Evolutionary conservation across 2,888 invertebrate genomes (phyloP), one percentile per base, ranked within the genome.

Genomic region (Cyclophora albipunctata): DNA sequence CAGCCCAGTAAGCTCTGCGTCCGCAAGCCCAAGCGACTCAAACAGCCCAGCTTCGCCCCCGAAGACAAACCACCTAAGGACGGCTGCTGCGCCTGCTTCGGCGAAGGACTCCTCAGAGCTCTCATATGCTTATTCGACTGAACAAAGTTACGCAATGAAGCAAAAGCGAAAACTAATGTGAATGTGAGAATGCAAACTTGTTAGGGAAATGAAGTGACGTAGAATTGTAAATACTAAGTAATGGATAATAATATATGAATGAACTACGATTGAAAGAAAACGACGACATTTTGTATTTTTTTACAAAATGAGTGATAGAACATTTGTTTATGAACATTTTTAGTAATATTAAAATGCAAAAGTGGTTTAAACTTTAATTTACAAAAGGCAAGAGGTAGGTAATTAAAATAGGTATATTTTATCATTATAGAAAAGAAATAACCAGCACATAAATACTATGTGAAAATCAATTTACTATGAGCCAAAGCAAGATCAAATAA

Each of bases 81-180:
- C 33, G 90, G 90, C 41, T 89, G 89, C 61, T 87, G 87, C 62
- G 81, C 90, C 3, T 87, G 88, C 58, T 84, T 90, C 58, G 84
- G 88, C 40, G 89, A 90, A 45, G 85, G 88, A 34, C 70, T 90
- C 3, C 66, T 90, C 45, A 74, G 90, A 51, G 90, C 87, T 7
- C 78, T 90, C 42, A 84, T 90, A 59, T 90, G 90, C 66, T 67
- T 90, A 47, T 91, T 90, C 61, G 91, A 91, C 72, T 90, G 78
- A 89, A 63, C 37, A 35, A 5, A 5, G 4, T 37, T 5, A 37
- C 37, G 37, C 37, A 37, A 5, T 4, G 37, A 40, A 43, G 5
- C 37, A 37, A 37, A 5, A 37, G 37, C 45, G 42, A 49, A 41
- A 47, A 47, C 46, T 3, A 34, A 48, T 50, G 47, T 34, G 44